Conservation (phyloP, 2,888 invertebrate genomes). For the Drosophila meridiana region DNA sequence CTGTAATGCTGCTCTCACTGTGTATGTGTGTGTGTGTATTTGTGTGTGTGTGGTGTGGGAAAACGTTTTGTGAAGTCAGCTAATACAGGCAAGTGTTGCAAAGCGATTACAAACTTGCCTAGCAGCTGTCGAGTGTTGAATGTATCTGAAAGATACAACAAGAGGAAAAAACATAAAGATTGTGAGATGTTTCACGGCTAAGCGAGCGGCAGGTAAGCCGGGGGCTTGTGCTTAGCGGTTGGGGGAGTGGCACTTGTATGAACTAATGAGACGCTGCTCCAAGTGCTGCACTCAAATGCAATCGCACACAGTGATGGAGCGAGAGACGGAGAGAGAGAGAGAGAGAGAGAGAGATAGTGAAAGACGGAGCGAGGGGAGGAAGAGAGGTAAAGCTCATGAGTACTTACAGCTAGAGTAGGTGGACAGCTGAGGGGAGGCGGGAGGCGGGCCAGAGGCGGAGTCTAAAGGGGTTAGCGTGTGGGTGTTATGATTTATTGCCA, state of each 20-base stretch:
- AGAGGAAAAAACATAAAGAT: constrained; percentile 6
- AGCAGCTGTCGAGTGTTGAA: constrained; percentile 63
- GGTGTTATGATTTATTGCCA: constrained; percentile 80
- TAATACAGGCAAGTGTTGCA: constrained; percentile 39
- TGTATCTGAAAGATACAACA: constrained; percentile 46
- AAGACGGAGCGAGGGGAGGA: neutral
- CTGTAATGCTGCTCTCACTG: constrained; percentile 9
- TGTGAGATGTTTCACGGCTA: constrained; percentile 22
- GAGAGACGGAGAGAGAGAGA: neutral
- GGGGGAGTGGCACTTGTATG: constrained; percentile 36
- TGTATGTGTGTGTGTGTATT: constrained; percentile 6
- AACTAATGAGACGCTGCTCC: constrained; percentile 53
- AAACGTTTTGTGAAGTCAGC: constrained; percentile 55
- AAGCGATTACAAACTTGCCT: constrained; percentile 57
- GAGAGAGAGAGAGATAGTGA: constrained; percentile 2
- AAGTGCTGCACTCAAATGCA: constrained; percentile 55
- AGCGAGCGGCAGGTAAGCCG: constrained; percentile 1
- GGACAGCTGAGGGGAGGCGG: constrained; percentile 1
- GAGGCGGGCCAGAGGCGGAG: neutral
- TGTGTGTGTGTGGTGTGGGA: constrained; percentile 62
- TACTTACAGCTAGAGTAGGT: constrained; percentile 11
- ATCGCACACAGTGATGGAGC: constrained; percentile 30
- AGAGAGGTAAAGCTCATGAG: constrained; percentile 24
- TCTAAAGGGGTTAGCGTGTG: constrained; percentile 49
- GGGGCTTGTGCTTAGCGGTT: constrained; percentile 1